Conservation (phyloP, 2,113 vertebrate species). For the Condylura cristata region DNA sequence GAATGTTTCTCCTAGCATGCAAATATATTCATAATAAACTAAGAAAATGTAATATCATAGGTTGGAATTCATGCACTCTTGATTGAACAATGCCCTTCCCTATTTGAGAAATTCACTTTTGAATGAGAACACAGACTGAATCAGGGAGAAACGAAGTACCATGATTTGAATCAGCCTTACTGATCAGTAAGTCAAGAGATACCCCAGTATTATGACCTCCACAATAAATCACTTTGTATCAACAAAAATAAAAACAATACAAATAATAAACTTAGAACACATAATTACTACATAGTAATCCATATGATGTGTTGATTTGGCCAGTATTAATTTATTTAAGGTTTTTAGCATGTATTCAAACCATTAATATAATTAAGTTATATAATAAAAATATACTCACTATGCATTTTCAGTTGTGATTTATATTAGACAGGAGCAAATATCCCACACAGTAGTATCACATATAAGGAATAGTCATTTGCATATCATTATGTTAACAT, state of each 20-base stretch:
- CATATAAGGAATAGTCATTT: neutral
- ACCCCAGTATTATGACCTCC: too few species aligned
- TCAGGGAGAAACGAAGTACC: neutral
- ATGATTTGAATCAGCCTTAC: neutral
- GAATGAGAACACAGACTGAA: neutral
- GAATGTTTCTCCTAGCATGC: neutral
- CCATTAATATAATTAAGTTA: neutral
- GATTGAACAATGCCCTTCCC: neutral
- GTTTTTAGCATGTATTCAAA: neutral
- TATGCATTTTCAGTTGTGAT: slow-evolving; percentile 28
- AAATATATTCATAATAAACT: slow-evolving; percentile 32
- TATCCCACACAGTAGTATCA: neutral
- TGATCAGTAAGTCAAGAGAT: neutral
- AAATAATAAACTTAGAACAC: neutral
- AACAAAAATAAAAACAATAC: neutral
- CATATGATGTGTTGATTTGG: slow-evolving; percentile 18
- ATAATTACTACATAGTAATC: neutral
- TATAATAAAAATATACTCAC: neutral
- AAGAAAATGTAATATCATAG: neutral
- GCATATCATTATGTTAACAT: neutral
- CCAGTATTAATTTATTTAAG: slow-evolving; percentile 15
- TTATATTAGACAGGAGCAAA: slow-evolving; percentile 13
- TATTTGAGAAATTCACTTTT: neutral
- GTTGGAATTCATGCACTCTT: neutral
- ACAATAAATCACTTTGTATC: neutral